Base-by-base conservation (phyloP, 2,113 vertebrate genomes). In the Craseonycteris thonglongyai region DNA sequence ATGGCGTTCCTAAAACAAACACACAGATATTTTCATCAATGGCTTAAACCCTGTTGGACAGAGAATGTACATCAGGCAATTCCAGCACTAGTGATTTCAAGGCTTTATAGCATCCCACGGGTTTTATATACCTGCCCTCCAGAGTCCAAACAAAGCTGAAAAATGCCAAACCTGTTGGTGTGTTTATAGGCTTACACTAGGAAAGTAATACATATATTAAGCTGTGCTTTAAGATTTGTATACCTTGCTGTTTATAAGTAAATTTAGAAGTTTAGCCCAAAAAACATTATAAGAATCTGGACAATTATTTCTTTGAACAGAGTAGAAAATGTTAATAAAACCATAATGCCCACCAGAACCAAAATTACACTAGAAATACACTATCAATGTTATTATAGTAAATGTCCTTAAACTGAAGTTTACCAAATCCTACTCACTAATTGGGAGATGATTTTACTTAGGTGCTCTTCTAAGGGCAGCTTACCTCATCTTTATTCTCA, bases 1-100 rank as follows among this genome's bases (percentile, higher is more conserved):
- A 79, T 98, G 98, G 91, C 99, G 99, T 94, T 99, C 99, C 99
- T 99, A 97, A 79, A 97, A 95, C 61, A 95, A 47, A 58, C 79
- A 76, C 94, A 80, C 9, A 7, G n/a, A 51, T 35, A 26, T n/a
- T 56, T 61, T 26, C 59, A 76, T 66, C 24, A 33, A 9, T 56
- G 54, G 33, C 30, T 66, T 15, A 61, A 45, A 61, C 49, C 35
- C 33, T 45, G n/a, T 2, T 15, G 35, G 21, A 45, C 51, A 49
- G 56, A 66, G 7, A 74, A 72, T 0, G 28, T 8, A 24, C 2
- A 33, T 3, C 7, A 22, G 51, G 33, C 6, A 65, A 45, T 30
- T 49, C 22, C 33, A 71, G 45, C 45, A 49, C 35, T 51, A 16
- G 7, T 35, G 42, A 65, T 51, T 38, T 76, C 65, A 71, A 65